Percentiles rank a stretch among this genome's conserved stretches.
phyloP scores from a whole-genome alignment of 30 jellyfish, hydroid and myxozoan species.

The Cassiopea andromeda region DNA sequence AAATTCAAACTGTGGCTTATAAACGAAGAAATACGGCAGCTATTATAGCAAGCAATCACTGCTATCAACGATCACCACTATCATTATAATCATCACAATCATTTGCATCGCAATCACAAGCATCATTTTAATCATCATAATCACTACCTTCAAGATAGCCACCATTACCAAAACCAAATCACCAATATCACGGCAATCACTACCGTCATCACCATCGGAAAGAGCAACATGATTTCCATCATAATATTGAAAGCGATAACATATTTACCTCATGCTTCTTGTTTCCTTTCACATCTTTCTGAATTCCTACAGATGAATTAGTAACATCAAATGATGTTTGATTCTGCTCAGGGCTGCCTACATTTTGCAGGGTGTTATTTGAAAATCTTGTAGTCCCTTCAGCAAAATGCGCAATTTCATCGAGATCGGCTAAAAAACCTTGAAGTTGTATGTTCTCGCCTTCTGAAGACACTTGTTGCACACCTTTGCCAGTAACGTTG shows the following conservation, averaged over 20 bases:
- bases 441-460: neutral
- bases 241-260: neutral
- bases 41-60: too few species aligned
- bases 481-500: neutral
- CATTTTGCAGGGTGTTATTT: slow-evolving; percentile 19
- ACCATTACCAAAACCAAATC: too few species aligned
- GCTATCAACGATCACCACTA: too few species aligned
- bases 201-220: too few species aligned
- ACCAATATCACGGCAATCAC: too few species aligned
- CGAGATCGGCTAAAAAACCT: slow-evolving; percentile 24
- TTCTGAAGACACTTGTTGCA: neutral
- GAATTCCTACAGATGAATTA: neutral
- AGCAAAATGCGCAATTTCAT: slow-evolving; percentile 31
- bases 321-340: neutral
- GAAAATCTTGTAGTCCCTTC: slow-evolving; percentile 30
- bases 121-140: too few species aligned
- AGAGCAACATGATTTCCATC: too few species aligned
- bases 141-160: too few species aligned
- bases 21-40: too few species aligned
- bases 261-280: slow-evolving; percentile 55
- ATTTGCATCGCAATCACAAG: too few species aligned
- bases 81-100: too few species aligned
- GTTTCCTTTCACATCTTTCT: slow-evolving; percentile 44
- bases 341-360: neutral
- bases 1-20: too few species aligned